These are phyloP conservation scores for Aulostomus chinensis DNA, from an alignment of 2,797 vertebrate species.

Conservation along the genomic window DNA sequence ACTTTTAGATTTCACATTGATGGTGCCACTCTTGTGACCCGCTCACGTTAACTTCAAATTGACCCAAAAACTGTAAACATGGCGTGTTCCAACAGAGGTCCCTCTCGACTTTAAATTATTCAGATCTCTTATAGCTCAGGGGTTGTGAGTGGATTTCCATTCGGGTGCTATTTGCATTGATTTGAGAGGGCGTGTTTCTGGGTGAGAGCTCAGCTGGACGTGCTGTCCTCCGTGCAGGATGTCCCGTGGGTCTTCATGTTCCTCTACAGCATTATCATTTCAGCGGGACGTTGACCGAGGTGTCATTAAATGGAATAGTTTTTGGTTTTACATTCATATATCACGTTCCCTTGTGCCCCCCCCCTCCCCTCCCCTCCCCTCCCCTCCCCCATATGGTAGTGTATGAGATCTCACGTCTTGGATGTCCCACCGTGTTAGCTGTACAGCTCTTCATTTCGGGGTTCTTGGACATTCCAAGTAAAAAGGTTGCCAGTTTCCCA, in stretches of 20 bases:
- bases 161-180: slow-evolving; percentile 42
- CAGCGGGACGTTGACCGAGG: slow-evolving; percentile 28
- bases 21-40: slow-evolving; percentile 7
- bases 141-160: slow-evolving; percentile 45
- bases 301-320: slow-evolving; percentile 33
- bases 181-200: slow-evolving; percentile 24
- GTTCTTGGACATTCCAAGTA: slow-evolving; percentile 63
- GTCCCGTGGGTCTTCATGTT: slow-evolving; percentile 23
- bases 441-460: slow-evolving; percentile 38
- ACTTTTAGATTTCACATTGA: slow-evolving; percentile 10
- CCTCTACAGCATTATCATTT: slow-evolving; percentile 19
- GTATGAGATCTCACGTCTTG: slow-evolving; percentile 1
- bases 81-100: slow-evolving; percentile 13
- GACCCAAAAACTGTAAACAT: slow-evolving; percentile 13
- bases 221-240: slow-evolving; percentile 7
- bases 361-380: slow-evolving; percentile 33
- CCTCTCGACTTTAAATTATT: slow-evolving; percentile 42
- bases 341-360: slow-evolving; percentile 22
- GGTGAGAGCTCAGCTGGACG: slow-evolving; percentile 21
- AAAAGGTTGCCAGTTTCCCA: slow-evolving; percentile 44
- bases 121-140: slow-evolving; percentile 41
- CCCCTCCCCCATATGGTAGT: slow-evolving; percentile 18
- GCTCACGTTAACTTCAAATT: slow-evolving; percentile 14
- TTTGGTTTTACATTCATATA: slow-evolving; percentile 21
- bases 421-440: background rate